Conservation (phyloP, 2,113 vertebrate species). For the Marmota monax region DNA sequence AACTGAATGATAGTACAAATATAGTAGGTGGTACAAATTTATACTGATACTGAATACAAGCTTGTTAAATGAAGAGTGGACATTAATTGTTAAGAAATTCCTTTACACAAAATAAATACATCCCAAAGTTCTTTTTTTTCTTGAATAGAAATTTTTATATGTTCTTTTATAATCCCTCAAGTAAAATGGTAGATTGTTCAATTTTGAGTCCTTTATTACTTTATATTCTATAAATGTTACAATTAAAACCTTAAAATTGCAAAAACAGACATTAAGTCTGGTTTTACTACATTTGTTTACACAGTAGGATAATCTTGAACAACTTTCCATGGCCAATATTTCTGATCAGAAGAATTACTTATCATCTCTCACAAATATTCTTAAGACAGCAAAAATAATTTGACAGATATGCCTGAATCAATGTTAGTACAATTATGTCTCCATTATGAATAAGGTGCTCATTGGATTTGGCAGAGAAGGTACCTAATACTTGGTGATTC, state of each 20-base stretch:
- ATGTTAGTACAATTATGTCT: not conserved
- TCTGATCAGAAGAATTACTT: constrained; percentile 54
- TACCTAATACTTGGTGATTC: not conserved
- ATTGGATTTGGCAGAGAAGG: not conserved
- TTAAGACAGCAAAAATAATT: not conserved
- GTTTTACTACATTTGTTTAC: constrained; percentile 56
- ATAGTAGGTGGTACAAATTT: not conserved
- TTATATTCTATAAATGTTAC: constrained; percentile 20
- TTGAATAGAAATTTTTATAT: not conserved
- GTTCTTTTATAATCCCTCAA: not conserved
- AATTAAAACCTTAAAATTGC: constrained; percentile 25
- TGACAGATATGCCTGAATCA: not conserved
- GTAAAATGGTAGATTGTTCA: constrained; percentile 14
- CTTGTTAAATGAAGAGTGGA: not conserved
- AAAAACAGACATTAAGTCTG: constrained; percentile 27
- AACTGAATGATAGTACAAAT: not conserved
- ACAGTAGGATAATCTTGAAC: not conserved
- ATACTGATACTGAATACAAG: not conserved
- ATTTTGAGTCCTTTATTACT: constrained; percentile 42
- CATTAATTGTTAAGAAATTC: constrained; percentile 19
- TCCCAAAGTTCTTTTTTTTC: not conserved
- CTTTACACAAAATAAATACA: constrained; percentile 46
- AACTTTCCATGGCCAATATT: not conserved
- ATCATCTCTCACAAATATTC: not conserved
- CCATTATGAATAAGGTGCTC: not conserved